phyloP scores from a whole-genome alignment of 2,113 vertebrate species.

The Holacanthus passer region DNA sequence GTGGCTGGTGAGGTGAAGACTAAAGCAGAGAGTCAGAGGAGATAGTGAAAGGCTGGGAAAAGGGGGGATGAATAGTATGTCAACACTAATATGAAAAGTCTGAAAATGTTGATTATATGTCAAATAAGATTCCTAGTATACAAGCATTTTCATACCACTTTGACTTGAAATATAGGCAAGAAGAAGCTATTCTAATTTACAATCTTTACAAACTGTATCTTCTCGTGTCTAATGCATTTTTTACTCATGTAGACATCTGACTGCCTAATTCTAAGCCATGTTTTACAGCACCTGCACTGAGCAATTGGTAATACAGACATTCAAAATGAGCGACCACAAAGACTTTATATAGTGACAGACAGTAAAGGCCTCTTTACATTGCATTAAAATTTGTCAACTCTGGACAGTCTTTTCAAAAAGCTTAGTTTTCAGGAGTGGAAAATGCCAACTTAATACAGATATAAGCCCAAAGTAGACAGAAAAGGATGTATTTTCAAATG shows the following conservation, averaged over 20 bases:
- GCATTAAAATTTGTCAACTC: background rate
- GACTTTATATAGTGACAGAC: background rate
- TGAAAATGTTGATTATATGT: background rate
- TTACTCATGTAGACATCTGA: background rate
- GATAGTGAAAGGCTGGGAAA: background rate
- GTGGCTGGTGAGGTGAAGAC: background rate
- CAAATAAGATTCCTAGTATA: background rate
- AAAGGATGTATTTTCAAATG: conserved; percentile 10
- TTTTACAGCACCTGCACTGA: background rate
- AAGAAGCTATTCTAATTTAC: background rate
- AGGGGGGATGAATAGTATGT: no score
- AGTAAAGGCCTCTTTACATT: background rate
- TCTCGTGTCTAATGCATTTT: background rate
- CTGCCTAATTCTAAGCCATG: background rate
- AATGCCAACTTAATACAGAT: conserved; percentile 12
- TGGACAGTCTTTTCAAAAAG: conserved; percentile 1
- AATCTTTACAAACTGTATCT: background rate
- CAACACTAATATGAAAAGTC: background rate
- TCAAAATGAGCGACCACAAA: background rate
- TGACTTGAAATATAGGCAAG: background rate
- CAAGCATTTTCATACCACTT: background rate
- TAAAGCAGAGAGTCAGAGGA: background rate
- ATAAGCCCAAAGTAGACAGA: conserved; percentile 3
- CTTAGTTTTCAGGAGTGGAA: conserved; percentile 4
- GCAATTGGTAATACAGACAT: background rate